Evolutionary conservation across 2,797 vertebrate species (phyloP), one percentile per base, ranked within the genome.

Genomic region (Pangasius sanitwongsei): DNA sequence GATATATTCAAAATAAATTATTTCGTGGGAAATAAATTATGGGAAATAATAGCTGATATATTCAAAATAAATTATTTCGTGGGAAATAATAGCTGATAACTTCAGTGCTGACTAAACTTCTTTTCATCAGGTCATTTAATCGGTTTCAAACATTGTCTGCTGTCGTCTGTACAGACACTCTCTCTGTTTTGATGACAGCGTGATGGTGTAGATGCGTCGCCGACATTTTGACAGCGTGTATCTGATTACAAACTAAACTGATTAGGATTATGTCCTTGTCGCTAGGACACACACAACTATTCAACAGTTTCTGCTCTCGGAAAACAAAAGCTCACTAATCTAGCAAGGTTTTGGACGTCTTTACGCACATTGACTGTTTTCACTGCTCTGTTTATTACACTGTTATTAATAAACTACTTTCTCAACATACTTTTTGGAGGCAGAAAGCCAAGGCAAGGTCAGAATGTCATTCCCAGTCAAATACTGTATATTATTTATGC

Each of bases 211-310:
- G 78, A 55, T 81, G 78, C 77, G 5, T 20, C 15, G 0, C 12
- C 4, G 4, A 77, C n/a, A 18, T 61, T 82, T 25, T 61, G 4
- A 12, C 55, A 37, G 20, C 80, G 16, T 34, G 80, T 63, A 63
- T 83, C 80, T 8, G 80, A 61, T 83, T 83, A 83, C 80, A 61
- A 83, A 23, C 5, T 59, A 82, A 37, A 25, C 55, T 41, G 50
- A 23, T 53, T 1, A 31, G 48, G 28, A 55, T 53, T 1, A 18
- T 18, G 50, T 31, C 48, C 28, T 31, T 78, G 16, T 28, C 12
- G 9, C 34, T 13, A n/a, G 15, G 11, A 41, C 50, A 13, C 28
- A 0, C n/a, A 53, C 28, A 78, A 6, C 4, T 34, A 50, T 6
- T 75, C 74, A 50, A 44, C 25, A 13, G 13, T 5, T 13, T 18